Evolutionary conservation across 2,797 vertebrate genomes (phyloP).

Genomic region (Sebastes minor): DNA sequence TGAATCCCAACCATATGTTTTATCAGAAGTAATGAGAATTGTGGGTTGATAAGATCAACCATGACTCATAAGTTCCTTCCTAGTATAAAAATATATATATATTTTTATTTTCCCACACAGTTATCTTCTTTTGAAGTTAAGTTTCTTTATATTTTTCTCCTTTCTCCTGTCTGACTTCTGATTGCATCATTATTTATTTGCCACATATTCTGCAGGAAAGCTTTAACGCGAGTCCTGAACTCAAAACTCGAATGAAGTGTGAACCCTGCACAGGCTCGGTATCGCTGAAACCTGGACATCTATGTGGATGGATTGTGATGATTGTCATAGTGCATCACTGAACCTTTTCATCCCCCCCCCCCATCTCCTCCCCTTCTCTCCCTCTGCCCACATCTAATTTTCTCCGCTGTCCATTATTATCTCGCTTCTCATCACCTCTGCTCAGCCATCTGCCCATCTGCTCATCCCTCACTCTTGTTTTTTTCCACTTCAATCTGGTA

Average conservation of each 20-base stretch:
- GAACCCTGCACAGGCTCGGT: not conserved
- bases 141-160: not conserved
- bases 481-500: conserved; percentile 4
- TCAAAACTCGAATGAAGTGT: not conserved
- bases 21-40: not conserved
- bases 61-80: not conserved
- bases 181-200: not conserved
- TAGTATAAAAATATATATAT: not conserved
- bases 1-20: not conserved
- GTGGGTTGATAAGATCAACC: not conserved
- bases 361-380: not conserved
- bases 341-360: not conserved
- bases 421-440: conserved; percentile 21
- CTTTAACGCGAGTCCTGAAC: not conserved
- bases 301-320: not conserved
- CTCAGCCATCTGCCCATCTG: conserved; percentile 8
- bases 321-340: not conserved
- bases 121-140: not conserved
- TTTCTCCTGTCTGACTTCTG: not conserved
- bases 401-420: conserved; percentile 28
- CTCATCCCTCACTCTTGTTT: not conserved
- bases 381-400: conserved; percentile 3
- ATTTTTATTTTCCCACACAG: not conserved
- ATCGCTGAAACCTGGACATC: not conserved
- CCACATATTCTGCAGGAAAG: not conserved